phyloP scores from a whole-genome alignment of 1,140 invertebrate genomes.

The Drosophila fuyamai region DNA sequence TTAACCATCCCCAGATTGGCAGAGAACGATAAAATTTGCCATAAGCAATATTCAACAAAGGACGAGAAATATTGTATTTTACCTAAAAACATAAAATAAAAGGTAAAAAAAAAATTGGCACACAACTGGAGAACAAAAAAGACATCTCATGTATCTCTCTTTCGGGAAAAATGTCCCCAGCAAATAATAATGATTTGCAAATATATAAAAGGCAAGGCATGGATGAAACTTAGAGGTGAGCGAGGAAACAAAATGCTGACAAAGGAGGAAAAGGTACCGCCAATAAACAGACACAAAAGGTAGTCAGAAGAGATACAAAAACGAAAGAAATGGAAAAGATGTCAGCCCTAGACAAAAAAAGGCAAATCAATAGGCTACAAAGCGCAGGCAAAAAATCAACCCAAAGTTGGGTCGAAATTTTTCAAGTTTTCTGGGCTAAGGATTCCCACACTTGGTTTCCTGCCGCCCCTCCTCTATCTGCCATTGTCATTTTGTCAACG shows the following conservation, averaged over 20 bases:
- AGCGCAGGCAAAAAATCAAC: slow-evolving; percentile 33
- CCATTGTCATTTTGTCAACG: slow-evolving; percentile 80
- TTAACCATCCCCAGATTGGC: slow-evolving; percentile 48
- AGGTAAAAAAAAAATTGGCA: slow-evolving; percentile 70
- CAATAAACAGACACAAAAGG: slow-evolving; percentile 77
- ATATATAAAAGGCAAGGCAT: slow-evolving; percentile 41
- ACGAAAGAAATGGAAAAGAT: slow-evolving; percentile 27
- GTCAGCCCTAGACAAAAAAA: slow-evolving; percentile 29
- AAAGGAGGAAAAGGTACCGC: slow-evolving; percentile 67
- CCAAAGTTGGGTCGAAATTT: slow-evolving; percentile 51
- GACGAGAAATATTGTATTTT: slow-evolving; percentile 37
- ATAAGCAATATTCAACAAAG: slow-evolving; percentile 61
- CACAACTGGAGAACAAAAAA: slow-evolving; percentile 40
- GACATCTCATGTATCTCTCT: slow-evolving; percentile 54
- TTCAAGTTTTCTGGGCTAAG: slow-evolving; percentile 33
- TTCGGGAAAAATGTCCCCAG: slow-evolving; percentile 60
- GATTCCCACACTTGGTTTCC: slow-evolving; percentile 12
- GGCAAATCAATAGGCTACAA: slow-evolving; percentile 73
- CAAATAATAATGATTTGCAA: slow-evolving; percentile 83
- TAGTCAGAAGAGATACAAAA: slow-evolving; percentile 36
- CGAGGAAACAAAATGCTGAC: slow-evolving; percentile 47
- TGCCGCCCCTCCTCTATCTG: neutral
- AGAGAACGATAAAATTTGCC: slow-evolving; percentile 70
- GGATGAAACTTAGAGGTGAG: slow-evolving; percentile 31
- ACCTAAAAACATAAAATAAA: slow-evolving; percentile 57